These are phyloP conservation scores for Cerastoderma edule DNA, from an alignment of 2,888 invertebrate species.

Conservation along the genomic window DNA sequence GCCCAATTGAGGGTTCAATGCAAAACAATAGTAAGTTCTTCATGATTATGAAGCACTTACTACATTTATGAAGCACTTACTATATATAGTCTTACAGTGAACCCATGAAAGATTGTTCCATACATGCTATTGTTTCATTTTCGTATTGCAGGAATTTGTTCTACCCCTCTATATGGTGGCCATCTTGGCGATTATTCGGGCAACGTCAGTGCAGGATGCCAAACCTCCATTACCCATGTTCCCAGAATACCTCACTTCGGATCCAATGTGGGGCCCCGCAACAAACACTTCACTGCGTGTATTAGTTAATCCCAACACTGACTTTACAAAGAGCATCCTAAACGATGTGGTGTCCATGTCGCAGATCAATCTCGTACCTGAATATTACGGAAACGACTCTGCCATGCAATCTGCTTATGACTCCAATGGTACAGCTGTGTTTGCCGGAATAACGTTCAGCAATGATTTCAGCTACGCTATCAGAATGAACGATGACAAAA, in stretches of 20 bases:
- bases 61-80: too few species aligned
- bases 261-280: conserved; percentile 9
- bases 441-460: conserved; percentile 87
- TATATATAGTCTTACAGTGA: too few species aligned
- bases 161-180: conserved; percentile 91
- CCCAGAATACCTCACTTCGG: conserved; percentile 7
- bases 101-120: too few species aligned
- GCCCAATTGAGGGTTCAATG: too few species aligned
- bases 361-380: conserved; percentile 13
- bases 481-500: conserved; percentile 49
- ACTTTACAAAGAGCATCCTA: conserved; percentile 54
- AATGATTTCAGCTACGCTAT: conserved; percentile 70
- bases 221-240: conserved; percentile 18
- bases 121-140: too few species aligned
- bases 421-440: conserved; percentile 86
- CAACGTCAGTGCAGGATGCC: conserved; percentile 15
- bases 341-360: conserved; percentile 31
- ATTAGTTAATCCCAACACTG: conserved; percentile 74
- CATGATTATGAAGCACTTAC: too few species aligned
- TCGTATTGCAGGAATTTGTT: conserved; percentile 88
- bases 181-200: conserved; percentile 88
- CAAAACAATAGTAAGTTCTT: too few species aligned
- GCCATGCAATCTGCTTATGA: conserved; percentile 89
- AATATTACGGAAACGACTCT: conserved; percentile 87
- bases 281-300: too few species aligned